Evolutionary conservation across 2,113 vertebrate species (phyloP), one percentile per base, ranked within the genome.

Genomic region (Uropsilus gracilis): DNA sequence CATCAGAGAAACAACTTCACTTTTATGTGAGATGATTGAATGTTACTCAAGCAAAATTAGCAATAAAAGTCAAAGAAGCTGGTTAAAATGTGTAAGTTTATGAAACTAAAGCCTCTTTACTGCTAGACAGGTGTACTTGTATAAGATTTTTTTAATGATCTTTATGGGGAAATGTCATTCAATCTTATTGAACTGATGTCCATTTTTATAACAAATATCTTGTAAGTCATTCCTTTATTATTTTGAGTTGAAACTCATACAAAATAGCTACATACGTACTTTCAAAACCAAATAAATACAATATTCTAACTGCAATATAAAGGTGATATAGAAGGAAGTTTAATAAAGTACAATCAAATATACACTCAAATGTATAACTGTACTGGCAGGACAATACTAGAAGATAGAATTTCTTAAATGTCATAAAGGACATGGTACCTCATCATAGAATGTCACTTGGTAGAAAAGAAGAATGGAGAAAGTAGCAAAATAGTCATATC

Each of bases 151-250:
- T 30, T 64, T 69, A 87, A 87, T 72, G 46, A 75, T 68, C 59
- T 46, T 63, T 50, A 64, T 30, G 50, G 46, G 66, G n/a, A n/a
- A 71, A 86, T 12, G 13, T 72, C 22, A 81, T 39, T 68, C 63
- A n/a, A 77, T 18, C 61, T 24, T 86, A 37, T 14, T 61, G 42
- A 17, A 76, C 37, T 72, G n/a, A 83, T 90, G 14, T 8, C 28
- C 90, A 53, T 48, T 80, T 77, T 94, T 91, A 39, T 48, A 82
- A 85, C 24, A 50, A 53, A 69, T 76, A 42, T 30, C 73, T 66
- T 73, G 1, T 89, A 71, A 46, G 37, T 55, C 46, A 93, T 3
- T 32, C 20, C 55, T 86, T 64, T 73, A 57, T 18, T 71, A 59
- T 68, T 12, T 39, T 76, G 55, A 66, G 57, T 28, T 80, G 81